Conservation (phyloP, 1,140 invertebrate genomes). For the Anagrus nilaparvatae region DNA sequence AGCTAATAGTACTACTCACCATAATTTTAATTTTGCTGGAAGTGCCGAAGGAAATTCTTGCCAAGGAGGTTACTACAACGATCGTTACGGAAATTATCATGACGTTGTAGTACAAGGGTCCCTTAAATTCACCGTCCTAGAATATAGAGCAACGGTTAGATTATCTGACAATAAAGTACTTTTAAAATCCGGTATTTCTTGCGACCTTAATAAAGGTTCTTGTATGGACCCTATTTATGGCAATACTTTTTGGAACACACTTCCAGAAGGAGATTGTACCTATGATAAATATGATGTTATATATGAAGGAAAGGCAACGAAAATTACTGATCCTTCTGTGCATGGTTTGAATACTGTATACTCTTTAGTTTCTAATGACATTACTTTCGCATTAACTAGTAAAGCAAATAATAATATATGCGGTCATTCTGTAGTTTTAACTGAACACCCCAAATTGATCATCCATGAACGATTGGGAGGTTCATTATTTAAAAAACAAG, state of each 20-base stretch:
- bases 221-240: too few relatives aligned
- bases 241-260: too few relatives aligned
- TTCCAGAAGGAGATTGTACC: too few relatives aligned
- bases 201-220: not conserved
- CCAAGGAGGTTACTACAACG: too few relatives aligned
- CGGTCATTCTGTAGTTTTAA: not conserved
- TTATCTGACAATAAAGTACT: too few relatives aligned
- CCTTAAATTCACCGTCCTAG: not conserved
- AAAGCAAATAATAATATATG: not conserved
- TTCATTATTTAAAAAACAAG: not conserved
- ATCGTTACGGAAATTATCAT: too few relatives aligned
- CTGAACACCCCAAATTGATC: slow-evolving; percentile 10
- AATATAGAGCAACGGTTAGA: too few relatives aligned
- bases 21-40: too few relatives aligned
- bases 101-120: too few relatives aligned
- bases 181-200: slow-evolving; percentile 9
- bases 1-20: too few relatives aligned
- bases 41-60: too few relatives aligned
- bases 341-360: not conserved
- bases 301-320: not conserved
- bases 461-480: not conserved
- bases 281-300: slow-evolving; percentile 1
- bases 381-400: slow-evolving; percentile 5
- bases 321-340: too few relatives aligned
- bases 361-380: not conserved